phyloP scores from a whole-genome alignment of 35 echinoderm and acorn worm genomes.

The Nesometra sesokonis region DNA sequence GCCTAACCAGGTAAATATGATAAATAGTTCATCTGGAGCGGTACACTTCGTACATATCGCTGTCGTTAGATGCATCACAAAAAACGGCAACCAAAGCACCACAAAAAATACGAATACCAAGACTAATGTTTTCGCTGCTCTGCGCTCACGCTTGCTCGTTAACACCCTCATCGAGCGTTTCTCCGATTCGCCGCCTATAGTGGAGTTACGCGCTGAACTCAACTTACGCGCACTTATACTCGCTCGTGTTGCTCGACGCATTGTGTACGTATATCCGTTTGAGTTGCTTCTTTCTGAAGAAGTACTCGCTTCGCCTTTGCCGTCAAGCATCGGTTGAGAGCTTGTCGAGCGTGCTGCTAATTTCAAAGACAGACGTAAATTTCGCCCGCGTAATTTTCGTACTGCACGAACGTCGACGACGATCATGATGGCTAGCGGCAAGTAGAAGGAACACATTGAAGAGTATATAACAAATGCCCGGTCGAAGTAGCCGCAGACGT shows the following conservation, averaged over 20 bases:
- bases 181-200: not conserved
- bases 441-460: conserved; percentile 95
- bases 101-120: conserved; percentile 96
- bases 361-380: conserved; percentile 13
- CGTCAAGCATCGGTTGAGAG: not conserved
- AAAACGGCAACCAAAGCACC: conserved; percentile 90
- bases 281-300: not conserved
- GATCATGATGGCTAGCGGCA: conserved; percentile 88
- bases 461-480: conserved; percentile 93
- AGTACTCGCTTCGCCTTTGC: not conserved
- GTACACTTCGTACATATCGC: conserved; percentile 65
- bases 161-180: not conserved
- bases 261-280: not conserved
- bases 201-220: not conserved
- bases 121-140: conserved; percentile 92
- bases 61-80: conserved; percentile 79
- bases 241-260: not conserved
- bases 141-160: conserved; percentile 51
- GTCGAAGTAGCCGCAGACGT: conserved; percentile 81
- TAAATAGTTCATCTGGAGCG: conserved; percentile 66
- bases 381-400: conserved; percentile 72
- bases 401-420: conserved; percentile 90
- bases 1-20: conserved; percentile 91
- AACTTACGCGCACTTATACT: not conserved
- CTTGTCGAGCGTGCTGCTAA: not conserved